These are phyloP conservation scores for Lineus longissimus DNA, from an alignment of 1,140 invertebrate genomes.

Conservation along the genomic window DNA sequence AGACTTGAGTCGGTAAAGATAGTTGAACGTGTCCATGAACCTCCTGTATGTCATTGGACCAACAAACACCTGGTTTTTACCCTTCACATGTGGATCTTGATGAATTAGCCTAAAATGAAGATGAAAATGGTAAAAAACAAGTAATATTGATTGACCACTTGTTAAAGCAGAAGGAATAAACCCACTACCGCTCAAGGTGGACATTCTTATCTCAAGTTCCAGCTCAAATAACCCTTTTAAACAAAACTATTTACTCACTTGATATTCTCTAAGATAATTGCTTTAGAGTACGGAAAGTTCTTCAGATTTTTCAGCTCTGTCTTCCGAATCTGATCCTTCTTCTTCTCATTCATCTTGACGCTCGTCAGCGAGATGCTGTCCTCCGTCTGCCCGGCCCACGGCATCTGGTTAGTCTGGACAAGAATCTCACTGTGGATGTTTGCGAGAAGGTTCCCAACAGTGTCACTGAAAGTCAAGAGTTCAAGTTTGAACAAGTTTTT, in stretches of 20 bases:
- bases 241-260: too few species aligned
- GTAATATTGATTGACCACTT: neutral
- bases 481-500: neutral
- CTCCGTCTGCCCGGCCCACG: conserved; percentile 47
- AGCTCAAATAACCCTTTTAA: too few species aligned
- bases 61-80: conserved; percentile 48
- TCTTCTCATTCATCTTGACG: conserved; percentile 44
- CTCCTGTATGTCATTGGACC: conserved; percentile 47
- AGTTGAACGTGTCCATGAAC: conserved; percentile 48
- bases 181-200: neutral
- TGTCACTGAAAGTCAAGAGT: conserved; percentile 31
- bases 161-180: neutral
- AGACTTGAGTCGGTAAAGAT: conserved; percentile 43
- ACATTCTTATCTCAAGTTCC: neutral
- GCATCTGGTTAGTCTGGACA: conserved; percentile 48
- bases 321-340: conserved; percentile 46
- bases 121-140: neutral
- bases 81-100: conserved; percentile 21
- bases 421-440: conserved; percentile 53
- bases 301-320: conserved; percentile 31
- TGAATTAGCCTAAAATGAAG: conserved; percentile 33
- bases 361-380: conserved; percentile 38
- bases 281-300: conserved; percentile 49
- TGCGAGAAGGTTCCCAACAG: conserved; percentile 44
- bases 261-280: conserved; percentile 46